A percentile compares a stretch with the other conserved stretches of the same genome.
Conservation (phyloP, 2,797 vertebrate genomes). For the Fundulus diaphanus region DNA sequence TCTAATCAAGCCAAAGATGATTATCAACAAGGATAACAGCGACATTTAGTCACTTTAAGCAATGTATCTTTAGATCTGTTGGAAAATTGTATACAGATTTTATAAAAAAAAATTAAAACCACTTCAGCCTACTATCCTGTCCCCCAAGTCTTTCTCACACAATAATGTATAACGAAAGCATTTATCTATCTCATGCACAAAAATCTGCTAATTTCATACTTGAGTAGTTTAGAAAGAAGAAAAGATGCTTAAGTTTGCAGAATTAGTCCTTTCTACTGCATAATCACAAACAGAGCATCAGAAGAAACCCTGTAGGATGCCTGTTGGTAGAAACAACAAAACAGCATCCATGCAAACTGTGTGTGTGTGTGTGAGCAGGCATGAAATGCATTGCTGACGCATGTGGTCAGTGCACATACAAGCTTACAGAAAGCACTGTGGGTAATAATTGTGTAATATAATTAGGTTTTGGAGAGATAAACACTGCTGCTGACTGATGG, state of each 20-base stretch:
- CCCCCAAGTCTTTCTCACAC: not conserved
- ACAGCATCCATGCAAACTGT: slow-evolving; percentile 18
- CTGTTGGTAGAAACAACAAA: slow-evolving; percentile 31
- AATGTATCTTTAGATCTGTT: not conserved
- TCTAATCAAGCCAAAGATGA: slow-evolving; percentile 4
- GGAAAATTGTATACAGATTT: not conserved
- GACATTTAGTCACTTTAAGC: slow-evolving; percentile 32
- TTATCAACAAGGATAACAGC: slow-evolving; percentile 35
- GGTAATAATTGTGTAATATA: slow-evolving; percentile 57
- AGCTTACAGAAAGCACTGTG: slow-evolving; percentile 50
- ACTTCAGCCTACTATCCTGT: not conserved
- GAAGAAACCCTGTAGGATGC: slow-evolving; percentile 44
- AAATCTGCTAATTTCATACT: slow-evolving; percentile 74
- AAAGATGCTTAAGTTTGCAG: slow-evolving; percentile 76
- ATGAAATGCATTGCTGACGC: slow-evolving; percentile 37
- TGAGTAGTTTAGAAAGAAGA: slow-evolving; percentile 51
- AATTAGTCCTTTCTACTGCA: slow-evolving; percentile 67
- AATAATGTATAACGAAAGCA: not conserved
- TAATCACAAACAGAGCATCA: slow-evolving; percentile 33
- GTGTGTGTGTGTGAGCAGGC: slow-evolving; percentile 11
- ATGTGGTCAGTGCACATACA: slow-evolving; percentile 52
- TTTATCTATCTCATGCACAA: slow-evolving; percentile 15
- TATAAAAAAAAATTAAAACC: not conserved
- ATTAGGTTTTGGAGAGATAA: slow-evolving; percentile 63
- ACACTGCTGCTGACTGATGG: slow-evolving; percentile 63